Evolutionary conservation across 2,888 invertebrate species (phyloP).

Genomic region (Drosophila diplacantha): DNA sequence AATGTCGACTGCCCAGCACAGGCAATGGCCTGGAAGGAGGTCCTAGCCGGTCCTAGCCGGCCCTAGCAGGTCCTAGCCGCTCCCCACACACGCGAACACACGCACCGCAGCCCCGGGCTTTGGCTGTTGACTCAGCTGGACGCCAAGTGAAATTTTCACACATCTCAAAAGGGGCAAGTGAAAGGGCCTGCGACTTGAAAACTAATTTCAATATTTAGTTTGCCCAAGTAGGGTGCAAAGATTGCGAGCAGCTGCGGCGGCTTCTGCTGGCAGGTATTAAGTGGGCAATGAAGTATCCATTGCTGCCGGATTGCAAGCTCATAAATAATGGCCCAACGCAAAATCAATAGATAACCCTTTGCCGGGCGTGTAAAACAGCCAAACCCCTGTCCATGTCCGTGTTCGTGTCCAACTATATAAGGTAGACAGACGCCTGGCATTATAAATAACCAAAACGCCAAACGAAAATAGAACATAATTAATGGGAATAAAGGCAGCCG

Average conservation of each 20-base stretch:
- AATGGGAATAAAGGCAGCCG: slow-evolving; percentile 43
- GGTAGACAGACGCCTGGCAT: slow-evolving; percentile 9
- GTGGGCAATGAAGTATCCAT: slow-evolving; percentile 36
- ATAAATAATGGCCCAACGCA: slow-evolving; percentile 18
- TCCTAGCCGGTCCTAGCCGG: no score
- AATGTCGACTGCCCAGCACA: slow-evolving; percentile 27
- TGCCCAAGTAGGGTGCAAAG: slow-evolving; percentile 27
- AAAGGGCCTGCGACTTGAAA: slow-evolving; percentile 30
- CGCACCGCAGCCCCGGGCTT: not conserved
- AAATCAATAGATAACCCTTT: slow-evolving; percentile 31
- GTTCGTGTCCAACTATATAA: slow-evolving; percentile 19
- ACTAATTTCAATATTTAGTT: slow-evolving; percentile 54
- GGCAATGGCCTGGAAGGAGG: slow-evolving; percentile 10
- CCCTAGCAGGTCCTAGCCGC: no score
- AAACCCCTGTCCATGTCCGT: slow-evolving; percentile 1
- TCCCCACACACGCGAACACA: not conserved
- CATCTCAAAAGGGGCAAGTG: slow-evolving; percentile 6
- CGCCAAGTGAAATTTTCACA: slow-evolving; percentile 48
- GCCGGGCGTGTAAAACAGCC: not conserved
- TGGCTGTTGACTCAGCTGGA: slow-evolving; percentile 50
- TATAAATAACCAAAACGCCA: slow-evolving; percentile 43
- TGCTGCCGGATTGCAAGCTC: slow-evolving; percentile 15
- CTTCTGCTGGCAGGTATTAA: slow-evolving; percentile 12
- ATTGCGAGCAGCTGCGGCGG: slow-evolving; percentile 15
- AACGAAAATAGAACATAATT: slow-evolving; percentile 46